Evolutionary conservation across 2,113 vertebrate species (phyloP).

Genomic region (Anarhynchus alexandrinus): DNA sequence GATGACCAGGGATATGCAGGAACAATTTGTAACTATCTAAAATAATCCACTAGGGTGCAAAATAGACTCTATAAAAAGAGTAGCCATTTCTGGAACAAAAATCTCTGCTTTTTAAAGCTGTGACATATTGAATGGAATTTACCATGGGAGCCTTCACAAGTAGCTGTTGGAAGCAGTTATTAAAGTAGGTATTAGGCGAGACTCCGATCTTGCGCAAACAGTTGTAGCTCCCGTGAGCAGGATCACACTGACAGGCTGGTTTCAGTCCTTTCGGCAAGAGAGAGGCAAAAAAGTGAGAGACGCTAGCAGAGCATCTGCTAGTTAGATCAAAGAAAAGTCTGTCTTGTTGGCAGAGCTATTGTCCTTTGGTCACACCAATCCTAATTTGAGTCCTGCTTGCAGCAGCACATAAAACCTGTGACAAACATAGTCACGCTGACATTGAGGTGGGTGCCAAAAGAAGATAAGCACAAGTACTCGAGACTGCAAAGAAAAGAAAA

Average conservation of each 20-base stretch:
- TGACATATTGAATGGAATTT: background rate
- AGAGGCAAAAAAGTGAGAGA: conserved; percentile 63
- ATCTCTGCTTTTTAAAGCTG: background rate
- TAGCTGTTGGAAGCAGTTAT: background rate
- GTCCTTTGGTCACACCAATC: conserved; percentile 63
- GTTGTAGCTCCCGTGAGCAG: background rate
- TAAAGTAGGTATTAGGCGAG: background rate
- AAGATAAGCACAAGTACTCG: background rate
- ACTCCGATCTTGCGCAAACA: background rate
- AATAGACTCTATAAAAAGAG: conserved; percentile 16
- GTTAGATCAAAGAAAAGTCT: conserved; percentile 52
- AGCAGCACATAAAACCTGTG: conserved; percentile 50
- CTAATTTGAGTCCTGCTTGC: conserved; percentile 62
- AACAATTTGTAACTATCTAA: background rate
- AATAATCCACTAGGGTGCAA: conserved; percentile 21
- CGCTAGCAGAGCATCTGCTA: conserved; percentile 62
- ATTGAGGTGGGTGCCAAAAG: conserved; percentile 44
- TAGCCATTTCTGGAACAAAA: conserved; percentile 7
- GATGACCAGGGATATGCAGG: background rate
- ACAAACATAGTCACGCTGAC: conserved; percentile 53
- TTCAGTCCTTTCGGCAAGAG: conserved; percentile 48
- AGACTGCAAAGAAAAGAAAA: background rate
- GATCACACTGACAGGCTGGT: conserved; percentile 45
- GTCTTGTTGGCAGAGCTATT: conserved; percentile 65
- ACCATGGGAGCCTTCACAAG: background rate